Conservation (phyloP, 2,797 vertebrate genomes). For the Muscicapa comitata region DNA sequence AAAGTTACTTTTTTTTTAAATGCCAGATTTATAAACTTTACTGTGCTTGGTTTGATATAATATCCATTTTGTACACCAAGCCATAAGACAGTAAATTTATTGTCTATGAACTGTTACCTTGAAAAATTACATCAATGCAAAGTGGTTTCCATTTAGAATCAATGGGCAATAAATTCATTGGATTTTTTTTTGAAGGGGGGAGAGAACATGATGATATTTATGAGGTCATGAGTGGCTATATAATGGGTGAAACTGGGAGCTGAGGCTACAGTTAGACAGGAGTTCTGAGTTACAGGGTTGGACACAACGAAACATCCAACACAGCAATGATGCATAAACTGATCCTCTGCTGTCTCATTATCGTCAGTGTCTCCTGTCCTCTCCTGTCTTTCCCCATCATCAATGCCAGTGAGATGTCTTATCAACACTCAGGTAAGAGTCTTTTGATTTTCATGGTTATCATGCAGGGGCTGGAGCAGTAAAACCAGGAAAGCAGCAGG, state of each 20-base stretch:
- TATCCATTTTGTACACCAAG: constrained; percentile 61
- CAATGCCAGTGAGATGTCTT: constrained; percentile 1
- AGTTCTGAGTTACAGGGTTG: neutral
- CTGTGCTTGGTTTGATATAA: constrained; percentile 65
- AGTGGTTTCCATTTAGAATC: constrained; percentile 73
- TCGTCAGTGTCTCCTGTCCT: constrained; percentile 46
- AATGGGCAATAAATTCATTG: constrained; percentile 61
- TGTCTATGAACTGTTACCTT: constrained; percentile 72
- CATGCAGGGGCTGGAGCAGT: neutral
- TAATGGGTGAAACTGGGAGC: constrained; percentile 41
- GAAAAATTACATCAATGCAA: constrained; percentile 80
- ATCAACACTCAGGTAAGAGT: constrained; percentile 70
- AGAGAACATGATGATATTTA: constrained; percentile 47
- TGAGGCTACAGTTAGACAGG: neutral
- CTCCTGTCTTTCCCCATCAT: constrained; percentile 48
- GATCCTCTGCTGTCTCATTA: constrained; percentile 58
- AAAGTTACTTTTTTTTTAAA: constrained; percentile 53
- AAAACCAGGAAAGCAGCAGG: neutral
- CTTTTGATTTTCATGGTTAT: neutral
- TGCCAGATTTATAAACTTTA: constrained; percentile 71
- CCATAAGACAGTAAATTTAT: constrained; percentile 74
- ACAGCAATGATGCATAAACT: constrained; percentile 57
- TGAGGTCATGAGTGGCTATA: constrained; percentile 71
- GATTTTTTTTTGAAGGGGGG: constrained; percentile 1
- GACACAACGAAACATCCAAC: neutral